Evolutionary conservation across 2,888 invertebrate species (phyloP), one percentile per base, ranked within the genome.

Genomic region (Sipha maydis): DNA sequence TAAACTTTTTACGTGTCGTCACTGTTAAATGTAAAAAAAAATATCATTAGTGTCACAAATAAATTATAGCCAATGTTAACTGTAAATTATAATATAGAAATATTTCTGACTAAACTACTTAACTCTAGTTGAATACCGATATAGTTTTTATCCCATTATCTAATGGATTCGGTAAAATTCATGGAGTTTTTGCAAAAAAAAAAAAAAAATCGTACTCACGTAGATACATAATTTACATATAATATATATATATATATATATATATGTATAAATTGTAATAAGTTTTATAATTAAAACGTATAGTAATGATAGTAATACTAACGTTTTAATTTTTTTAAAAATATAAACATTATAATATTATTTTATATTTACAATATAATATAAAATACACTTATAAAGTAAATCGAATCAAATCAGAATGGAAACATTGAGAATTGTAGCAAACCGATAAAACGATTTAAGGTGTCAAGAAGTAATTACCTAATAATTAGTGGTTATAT

Each of bases 141-240:
- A 25, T 71, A 4, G n/a, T 79, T 79, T 61, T 28, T 56, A 82
- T 71, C 31, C 69, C 31, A 54, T 71, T 83, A 83, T 83, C 71
- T 83, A 83, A 83, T 83, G 48, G 25, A 54, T 21, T 71, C 25
- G 25, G 25, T 3, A 34, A 71, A 71, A 83, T 83, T 25, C 21
- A 71, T 1, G 31, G 31, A 31, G 48, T 5, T 14, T 71, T 79
- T 25, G 34, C 7, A 34, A 79, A 34, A 61, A 56, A 25, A 34
- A 79, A 34, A 61, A 56, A 48, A 34, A 19, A 78, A 78, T 17
- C 21, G 31, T 31, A 19, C 2, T 34, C 21, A 54, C 31, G 54
- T 78, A 78, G 9, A 9, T 31, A 56, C 31, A 56, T 78, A n/a
- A n/a, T n/a, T n/a, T n/a, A n/a, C n/a, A n/a, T n/a, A n/a, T n/a